These are phyloP conservation scores for Engystomops pustulosus DNA, from an alignment of 2,113 vertebrate genomes.

Conservation along the genomic window DNA sequence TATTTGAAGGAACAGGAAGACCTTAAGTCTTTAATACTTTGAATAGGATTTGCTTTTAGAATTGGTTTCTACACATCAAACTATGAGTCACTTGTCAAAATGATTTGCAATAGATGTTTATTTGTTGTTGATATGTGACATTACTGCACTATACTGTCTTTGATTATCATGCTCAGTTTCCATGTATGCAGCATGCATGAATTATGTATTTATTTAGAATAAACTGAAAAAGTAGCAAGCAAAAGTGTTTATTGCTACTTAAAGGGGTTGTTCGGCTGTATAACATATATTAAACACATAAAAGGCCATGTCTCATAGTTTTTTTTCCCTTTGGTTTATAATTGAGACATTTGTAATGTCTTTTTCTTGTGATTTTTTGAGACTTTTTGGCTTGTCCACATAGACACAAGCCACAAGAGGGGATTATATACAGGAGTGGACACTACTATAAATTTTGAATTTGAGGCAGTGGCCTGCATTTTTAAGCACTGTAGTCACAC, in stretches of 20 bases:
- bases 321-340: too few relatives aligned
- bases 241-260: neutral
- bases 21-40: constrained; percentile 2
- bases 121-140: constrained; percentile 40
- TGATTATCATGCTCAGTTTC: neutral
- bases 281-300: too few relatives aligned
- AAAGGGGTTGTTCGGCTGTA: neutral
- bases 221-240: neutral
- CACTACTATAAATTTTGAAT: too few relatives aligned
- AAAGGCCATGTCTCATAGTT: too few relatives aligned
- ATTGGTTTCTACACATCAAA: constrained; percentile 29
- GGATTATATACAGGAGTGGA: too few relatives aligned
- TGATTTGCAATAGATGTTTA: constrained; percentile 20
- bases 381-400: too few relatives aligned
- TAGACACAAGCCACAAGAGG: too few relatives aligned
- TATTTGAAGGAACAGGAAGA: constrained; percentile 15
- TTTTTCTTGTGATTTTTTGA: too few relatives aligned
- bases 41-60: constrained; percentile 12
- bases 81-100: constrained; percentile 42
- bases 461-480: too few relatives aligned
- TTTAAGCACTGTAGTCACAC: too few relatives aligned
- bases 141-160: constrained; percentile 24
- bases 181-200: constrained; percentile 24
- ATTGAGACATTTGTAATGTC: too few relatives aligned
- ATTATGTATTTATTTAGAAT: constrained; percentile 21